Base-by-base conservation (phyloP, 1,140 invertebrate genomes). In the Globodera ellingtonae region DNA sequence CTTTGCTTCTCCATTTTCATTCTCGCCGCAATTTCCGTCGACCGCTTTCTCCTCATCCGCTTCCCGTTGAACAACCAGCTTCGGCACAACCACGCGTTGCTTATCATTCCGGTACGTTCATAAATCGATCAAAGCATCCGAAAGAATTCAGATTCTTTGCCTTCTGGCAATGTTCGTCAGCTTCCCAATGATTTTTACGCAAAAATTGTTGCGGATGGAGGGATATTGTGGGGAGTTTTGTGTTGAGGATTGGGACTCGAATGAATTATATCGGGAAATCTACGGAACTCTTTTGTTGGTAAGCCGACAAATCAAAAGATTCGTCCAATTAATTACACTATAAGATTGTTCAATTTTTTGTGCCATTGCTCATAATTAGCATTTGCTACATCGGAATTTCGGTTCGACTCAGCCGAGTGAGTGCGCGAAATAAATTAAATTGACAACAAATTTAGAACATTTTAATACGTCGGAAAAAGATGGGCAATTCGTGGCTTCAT, bases 1-100 rank as follows among this genome's bases (percentile, higher is more conserved):
- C 76, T 86, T 35, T 88, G 81, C 71, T 87, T 86, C 78, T 86
- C 84, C 13, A 87, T 85, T 8, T 88, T 87, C 72, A 89, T 84
- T 5, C 74, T 87, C 8, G 85, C 86, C 6, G 86, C 86, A 48
- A 87, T 87, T 70, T 87, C 86, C 13, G 83, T 88, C 13, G 86
- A 87, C 73, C 79, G 86, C 59, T 87, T 85, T 75, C 79, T 87
- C 46, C 79, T 88, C 35, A 88, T 88, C 66, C 70, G 84, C 72
- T 88, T 87, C 75, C 87, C 87, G 65, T 86, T 88, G 82, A 89
- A 86, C 62, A 87, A 89, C 72, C 87, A 87, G 21, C 83, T 88
- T 35, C 73, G 78, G 6, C 83, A 89, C 72, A 67, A 56, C 21
- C 87, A 88, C 69, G 86, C 87, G 18, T 74, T 85, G 8, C 50